A percentile compares a stretch with the other conserved stretches of the same genome.
phyloP scores from a whole-genome alignment of 1,140 invertebrate genomes.

The Trachymyrmex cornetzi region DNA sequence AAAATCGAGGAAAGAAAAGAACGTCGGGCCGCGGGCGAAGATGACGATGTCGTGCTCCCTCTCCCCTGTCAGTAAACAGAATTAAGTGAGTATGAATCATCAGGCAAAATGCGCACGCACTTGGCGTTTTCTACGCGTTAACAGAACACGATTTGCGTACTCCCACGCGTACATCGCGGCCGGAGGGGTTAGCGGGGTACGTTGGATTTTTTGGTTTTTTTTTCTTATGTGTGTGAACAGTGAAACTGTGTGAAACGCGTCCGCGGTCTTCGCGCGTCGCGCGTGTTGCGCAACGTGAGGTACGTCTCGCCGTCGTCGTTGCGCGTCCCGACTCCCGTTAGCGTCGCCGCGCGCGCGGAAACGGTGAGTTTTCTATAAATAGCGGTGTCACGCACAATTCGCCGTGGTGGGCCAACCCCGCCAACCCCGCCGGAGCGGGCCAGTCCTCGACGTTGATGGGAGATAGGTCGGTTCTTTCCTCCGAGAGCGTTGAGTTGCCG shows the following conservation, averaged over 20 bases:
- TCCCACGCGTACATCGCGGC: neutral
- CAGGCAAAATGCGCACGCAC: constrained; percentile 32
- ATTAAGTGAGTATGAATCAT: constrained; percentile 34
- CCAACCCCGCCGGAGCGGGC: no score
- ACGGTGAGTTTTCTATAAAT: constrained; percentile 75
- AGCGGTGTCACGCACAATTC: constrained; percentile 24
- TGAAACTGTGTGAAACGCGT: no score
- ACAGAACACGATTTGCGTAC: neutral
- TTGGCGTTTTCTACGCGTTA: constrained; percentile 16
- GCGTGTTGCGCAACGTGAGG: constrained; percentile 40
- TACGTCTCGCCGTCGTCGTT: neutral
- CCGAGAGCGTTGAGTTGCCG: no score
- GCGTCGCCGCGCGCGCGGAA: constrained; percentile 34
- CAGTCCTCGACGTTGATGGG: neutral
- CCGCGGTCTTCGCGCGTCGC: constrained; percentile 21
- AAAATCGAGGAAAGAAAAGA: neutral
- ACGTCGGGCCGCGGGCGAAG: neutral
- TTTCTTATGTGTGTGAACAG: no score
- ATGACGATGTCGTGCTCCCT: neutral
- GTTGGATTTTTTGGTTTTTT: neutral
- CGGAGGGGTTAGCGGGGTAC: neutral
- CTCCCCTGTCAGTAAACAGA: neutral
- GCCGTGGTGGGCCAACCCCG: neutral
- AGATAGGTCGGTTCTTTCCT: neutral
- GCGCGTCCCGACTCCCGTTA: no score